Percentiles rank a stretch among this genome's conserved stretches.
Evolutionary conservation across 2,888 invertebrate species (phyloP).

Genomic region (Archaeoteleia sp.): DNA sequence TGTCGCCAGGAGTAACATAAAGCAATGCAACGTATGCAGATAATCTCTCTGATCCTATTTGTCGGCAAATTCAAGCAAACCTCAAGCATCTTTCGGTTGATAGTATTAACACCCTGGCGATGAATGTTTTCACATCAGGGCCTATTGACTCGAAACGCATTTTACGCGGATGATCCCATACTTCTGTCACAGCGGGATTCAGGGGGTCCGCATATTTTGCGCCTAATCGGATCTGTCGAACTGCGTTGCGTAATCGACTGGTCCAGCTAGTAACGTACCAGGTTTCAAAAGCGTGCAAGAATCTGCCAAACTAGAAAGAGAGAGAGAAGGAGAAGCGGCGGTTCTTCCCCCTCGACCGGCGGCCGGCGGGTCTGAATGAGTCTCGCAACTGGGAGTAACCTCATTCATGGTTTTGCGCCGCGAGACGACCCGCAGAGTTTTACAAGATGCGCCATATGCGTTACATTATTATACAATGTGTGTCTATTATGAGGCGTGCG

Average conservation of each 20-base stretch:
- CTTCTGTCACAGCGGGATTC: conserved; percentile 39
- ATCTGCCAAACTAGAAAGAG: conserved; percentile 39
- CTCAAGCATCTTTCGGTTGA: conserved; percentile 27
- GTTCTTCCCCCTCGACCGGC: conserved; percentile 36
- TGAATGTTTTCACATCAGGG: conserved; percentile 37
- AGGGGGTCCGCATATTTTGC: conserved; percentile 57
- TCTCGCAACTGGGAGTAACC: conserved; percentile 65
- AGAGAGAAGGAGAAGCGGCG: conserved; percentile 25
- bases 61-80: conserved; percentile 13
- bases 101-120: conserved; percentile 15
- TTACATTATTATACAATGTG: conserved; percentile 72
- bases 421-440: conserved; percentile 73
- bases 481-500: conserved; percentile 58
- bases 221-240: conserved; percentile 66
- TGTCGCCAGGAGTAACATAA: no score
- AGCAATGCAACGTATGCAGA: no score
- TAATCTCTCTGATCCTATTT: conserved; percentile 29
- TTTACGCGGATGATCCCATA: conserved; percentile 64
- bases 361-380: conserved; percentile 59
- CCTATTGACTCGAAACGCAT: conserved; percentile 69
- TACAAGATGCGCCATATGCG: conserved; percentile 74
- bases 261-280: conserved; percentile 40
- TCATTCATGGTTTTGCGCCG: conserved; percentile 65
- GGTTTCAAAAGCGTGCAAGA: conserved; percentile 38
- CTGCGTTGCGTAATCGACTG: conserved; percentile 61